Conservation (phyloP, 2,113 vertebrate species). For the Mormyrus iriodes region DNA sequence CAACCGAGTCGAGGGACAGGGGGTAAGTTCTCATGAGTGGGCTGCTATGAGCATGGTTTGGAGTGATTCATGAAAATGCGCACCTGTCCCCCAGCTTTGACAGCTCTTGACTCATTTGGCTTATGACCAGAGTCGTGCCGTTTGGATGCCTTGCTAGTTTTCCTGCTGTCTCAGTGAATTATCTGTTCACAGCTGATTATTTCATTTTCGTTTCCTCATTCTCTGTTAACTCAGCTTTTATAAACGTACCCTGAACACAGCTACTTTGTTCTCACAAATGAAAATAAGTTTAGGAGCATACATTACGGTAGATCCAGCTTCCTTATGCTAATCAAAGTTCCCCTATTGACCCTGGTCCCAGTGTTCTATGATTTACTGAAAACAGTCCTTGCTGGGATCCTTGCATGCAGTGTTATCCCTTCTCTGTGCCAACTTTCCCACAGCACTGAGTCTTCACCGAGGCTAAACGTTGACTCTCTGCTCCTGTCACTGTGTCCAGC, state of each 20-base stretch:
- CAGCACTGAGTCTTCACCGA: not conserved
- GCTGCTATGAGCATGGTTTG: conserved; percentile 9
- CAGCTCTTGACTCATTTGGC: not conserved
- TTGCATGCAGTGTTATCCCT: not conserved
- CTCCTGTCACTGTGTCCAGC: conserved; percentile 17
- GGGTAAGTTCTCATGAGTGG: conserved; percentile 32
- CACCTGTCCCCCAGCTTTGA: not conserved
- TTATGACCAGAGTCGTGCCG: not conserved
- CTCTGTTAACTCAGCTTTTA: not conserved
- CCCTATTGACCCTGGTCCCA: not conserved
- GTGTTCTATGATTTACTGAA: not conserved
- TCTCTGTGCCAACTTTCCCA: not conserved
- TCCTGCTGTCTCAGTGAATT: not conserved
- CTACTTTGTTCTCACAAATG: not conserved
- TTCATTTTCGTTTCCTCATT: not conserved
- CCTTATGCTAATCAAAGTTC: not conserved
- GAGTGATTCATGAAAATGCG: not conserved
- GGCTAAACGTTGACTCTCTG: not conserved
- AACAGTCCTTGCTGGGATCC: not conserved
- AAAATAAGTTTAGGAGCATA: not conserved
- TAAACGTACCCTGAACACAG: not conserved
- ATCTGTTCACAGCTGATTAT: not conserved
- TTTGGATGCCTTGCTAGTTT: not conserved
- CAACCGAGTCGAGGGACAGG: not conserved
- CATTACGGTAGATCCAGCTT: not conserved